A percentile compares a stretch with the other conserved stretches of the same genome.
Conservation (phyloP, 2,888 invertebrate species). For the Aspidiotus destructor region DNA sequence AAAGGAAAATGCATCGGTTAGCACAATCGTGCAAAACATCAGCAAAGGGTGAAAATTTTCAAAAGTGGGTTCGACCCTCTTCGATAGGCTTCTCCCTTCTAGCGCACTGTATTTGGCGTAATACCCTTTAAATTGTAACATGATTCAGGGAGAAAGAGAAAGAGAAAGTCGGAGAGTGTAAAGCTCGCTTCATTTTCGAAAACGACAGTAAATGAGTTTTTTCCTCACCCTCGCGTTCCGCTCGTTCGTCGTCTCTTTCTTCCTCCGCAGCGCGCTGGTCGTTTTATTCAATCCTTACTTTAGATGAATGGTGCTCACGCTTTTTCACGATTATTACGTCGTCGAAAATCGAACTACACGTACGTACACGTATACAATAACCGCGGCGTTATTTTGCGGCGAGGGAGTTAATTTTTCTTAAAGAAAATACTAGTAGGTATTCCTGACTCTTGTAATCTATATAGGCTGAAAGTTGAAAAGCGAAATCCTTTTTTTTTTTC, state of each 20-base stretch:
- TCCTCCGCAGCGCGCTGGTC: background rate
- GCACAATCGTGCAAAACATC: slow-evolving; percentile 26
- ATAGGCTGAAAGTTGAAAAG: too few species aligned
- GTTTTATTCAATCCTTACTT: too few species aligned
- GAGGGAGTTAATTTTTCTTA: too few species aligned
- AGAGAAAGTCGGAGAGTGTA: background rate
- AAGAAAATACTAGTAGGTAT: too few species aligned
- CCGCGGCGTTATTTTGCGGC: too few species aligned
- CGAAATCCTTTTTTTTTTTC: too few species aligned
- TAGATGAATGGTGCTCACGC: too few species aligned
- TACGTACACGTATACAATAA: too few species aligned
- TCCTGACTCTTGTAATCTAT: too few species aligned
- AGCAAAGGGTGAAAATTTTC: slow-evolving; percentile 27
- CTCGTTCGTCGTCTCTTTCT: background rate
- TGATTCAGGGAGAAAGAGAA: slow-evolving; percentile 5
- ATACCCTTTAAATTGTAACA: slow-evolving; percentile 32
- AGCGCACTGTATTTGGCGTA: slow-evolving; percentile 10
- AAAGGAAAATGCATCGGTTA: slow-evolving; percentile 30
- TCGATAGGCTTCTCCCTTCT: slow-evolving; percentile 9
- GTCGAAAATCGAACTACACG: too few species aligned
- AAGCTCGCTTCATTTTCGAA: slow-evolving; percentile 17
- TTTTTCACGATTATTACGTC: too few species aligned
- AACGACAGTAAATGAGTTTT: slow-evolving; percentile 26
- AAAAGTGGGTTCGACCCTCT: slow-evolving; percentile 31
- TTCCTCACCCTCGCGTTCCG: background rate